phyloP scores from a whole-genome alignment of 1,140 invertebrate genomes.

The Ceratosolen solmsi region DNA sequence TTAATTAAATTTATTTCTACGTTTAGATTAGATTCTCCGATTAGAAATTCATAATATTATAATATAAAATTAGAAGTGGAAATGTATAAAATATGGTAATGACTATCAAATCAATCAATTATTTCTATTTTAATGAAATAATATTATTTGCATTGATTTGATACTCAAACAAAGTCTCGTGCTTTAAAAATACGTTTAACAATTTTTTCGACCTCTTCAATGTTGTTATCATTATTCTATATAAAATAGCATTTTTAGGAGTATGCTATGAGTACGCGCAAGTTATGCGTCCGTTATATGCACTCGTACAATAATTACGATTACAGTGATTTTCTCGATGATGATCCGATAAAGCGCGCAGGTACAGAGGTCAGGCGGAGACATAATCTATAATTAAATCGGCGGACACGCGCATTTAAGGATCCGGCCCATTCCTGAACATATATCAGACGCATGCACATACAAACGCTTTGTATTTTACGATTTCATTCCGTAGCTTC shows the following conservation, averaged over 20 bases:
- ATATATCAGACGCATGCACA: slow-evolving; percentile 31
- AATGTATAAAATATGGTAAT: no score
- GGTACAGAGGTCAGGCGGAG: slow-evolving; percentile 64
- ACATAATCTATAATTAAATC: slow-evolving; percentile 73
- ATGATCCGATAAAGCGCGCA: slow-evolving; percentile 60
- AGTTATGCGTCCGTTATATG: slow-evolving; percentile 30
- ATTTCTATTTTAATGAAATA: no score
- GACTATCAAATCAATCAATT: no score
- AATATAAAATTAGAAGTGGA: no score
- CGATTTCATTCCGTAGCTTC: slow-evolving; percentile 35
- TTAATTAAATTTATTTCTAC: no score
- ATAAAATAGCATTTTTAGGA: slow-evolving; percentile 28
- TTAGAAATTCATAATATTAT: no score
- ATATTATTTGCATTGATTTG: no score
- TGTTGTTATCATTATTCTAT: slow-evolving; percentile 23
- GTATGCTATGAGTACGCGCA: slow-evolving; percentile 7
- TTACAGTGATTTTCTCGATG: slow-evolving; percentile 58
- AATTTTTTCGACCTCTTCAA: neutral
- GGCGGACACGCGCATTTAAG: slow-evolving; percentile 53
- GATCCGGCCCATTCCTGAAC: slow-evolving; percentile 28
- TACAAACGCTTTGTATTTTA: slow-evolving; percentile 32
- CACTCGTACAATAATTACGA: slow-evolving; percentile 62
- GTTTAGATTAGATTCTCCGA: no score
- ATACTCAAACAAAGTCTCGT: no score
- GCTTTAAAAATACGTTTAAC: no score